phyloP scores from a whole-genome alignment of 1,140 invertebrate genomes.

The Ips typographus region DNA sequence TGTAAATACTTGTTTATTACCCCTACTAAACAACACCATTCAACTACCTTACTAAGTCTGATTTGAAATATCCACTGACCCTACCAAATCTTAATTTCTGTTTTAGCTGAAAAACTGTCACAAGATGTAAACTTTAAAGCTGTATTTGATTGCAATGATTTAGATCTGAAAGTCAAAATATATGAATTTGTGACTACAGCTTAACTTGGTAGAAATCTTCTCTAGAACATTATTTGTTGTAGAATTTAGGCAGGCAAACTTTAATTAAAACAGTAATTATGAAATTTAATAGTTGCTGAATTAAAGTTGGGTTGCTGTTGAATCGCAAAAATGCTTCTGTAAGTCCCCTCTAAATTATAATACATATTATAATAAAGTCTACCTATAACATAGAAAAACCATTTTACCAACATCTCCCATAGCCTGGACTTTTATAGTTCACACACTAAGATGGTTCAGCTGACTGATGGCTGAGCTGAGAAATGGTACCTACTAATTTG shows the following conservation, averaged over 20 bases:
- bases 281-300: conserved; percentile 48
- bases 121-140: conserved; percentile 80
- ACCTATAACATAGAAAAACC: background rate
- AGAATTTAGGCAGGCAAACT: conserved; percentile 85
- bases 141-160: conserved; percentile 97
- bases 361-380: background rate
- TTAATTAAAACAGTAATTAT: conserved; percentile 59
- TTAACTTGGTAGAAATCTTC: conserved; percentile 92
- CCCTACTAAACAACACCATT: too few species aligned
- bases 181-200: conserved; percentile 99
- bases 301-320: conserved; percentile 86
- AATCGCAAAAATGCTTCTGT: conserved; percentile 56
- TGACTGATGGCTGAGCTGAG: conserved; percentile 95
- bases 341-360: conserved; percentile 16
- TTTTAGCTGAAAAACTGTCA: conserved; percentile 81
- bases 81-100: too few species aligned
- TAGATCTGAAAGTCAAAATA: conserved; percentile 86
- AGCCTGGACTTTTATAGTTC: conserved; percentile 57
- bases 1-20: too few species aligned
- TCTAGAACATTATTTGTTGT: conserved; percentile 89
- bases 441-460: conserved; percentile 85
- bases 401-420: conserved; percentile 13
- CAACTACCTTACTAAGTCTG: too few species aligned
- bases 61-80: too few species aligned
- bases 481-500: conserved; percentile 84